Percentiles rank a stretch among this genome's conserved stretches.
These are phyloP conservation scores for Rotaria macrura DNA, from an alignment of 2,888 invertebrate species.

Conservation along the genomic window DNA sequence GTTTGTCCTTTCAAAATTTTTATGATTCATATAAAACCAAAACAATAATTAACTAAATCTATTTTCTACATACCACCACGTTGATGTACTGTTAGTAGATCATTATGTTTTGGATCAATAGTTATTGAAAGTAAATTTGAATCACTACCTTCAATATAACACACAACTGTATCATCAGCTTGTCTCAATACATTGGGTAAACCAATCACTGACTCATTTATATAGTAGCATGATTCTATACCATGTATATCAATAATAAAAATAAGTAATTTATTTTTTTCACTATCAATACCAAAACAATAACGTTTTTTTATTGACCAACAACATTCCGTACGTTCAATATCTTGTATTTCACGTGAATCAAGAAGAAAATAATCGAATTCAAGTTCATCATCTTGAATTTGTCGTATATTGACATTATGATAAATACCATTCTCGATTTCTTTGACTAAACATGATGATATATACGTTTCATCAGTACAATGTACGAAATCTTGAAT, in stretches of 20 bases:
- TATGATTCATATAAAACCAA: too few species aligned
- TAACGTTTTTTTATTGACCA: not conserved
- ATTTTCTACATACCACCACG: not conserved
- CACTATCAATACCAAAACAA: slow-evolving; percentile 11
- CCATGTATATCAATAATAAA: not conserved
- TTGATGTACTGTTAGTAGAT: not conserved
- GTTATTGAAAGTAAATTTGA: slow-evolving; percentile 7
- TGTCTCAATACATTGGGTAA: slow-evolving; percentile 7
- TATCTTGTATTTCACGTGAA: not conserved
- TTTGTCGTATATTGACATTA: slow-evolving; percentile 7
- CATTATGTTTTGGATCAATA: not conserved
- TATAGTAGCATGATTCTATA: not conserved
- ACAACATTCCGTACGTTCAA: not conserved
- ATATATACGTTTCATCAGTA: not conserved
- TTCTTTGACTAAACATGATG: not conserved
- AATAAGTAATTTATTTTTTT: not conserved
- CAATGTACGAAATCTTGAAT: slow-evolving; percentile 10
- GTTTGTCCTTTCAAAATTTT: not conserved
- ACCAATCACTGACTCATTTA: not conserved
- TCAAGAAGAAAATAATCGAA: slow-evolving; percentile 1
- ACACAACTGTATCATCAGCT: not conserved
- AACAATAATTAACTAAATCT: not conserved
- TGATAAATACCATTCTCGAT: not conserved
- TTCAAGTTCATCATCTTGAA: not conserved
- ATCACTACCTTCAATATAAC: not conserved